phyloP scores from a whole-genome alignment of 2,113 vertebrate genomes.

The Tringa solitaria region DNA sequence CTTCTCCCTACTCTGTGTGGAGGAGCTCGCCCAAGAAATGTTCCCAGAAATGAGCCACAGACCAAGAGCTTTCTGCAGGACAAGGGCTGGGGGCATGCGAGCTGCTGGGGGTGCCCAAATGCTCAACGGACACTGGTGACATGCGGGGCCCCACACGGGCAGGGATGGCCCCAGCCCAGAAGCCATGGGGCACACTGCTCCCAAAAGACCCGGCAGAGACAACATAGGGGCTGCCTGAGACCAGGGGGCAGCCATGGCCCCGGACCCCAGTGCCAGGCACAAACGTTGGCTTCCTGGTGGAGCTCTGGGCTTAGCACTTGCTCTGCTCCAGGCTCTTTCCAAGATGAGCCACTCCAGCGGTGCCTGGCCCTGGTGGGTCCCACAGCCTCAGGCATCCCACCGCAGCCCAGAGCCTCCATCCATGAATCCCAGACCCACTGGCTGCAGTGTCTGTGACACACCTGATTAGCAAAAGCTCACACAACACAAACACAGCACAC shows the following conservation, averaged over 20 bases:
- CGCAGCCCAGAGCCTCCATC: neutral
- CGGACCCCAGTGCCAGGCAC: neutral
- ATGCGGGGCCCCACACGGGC: neutral
- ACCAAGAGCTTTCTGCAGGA: neutral
- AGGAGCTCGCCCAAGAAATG: neutral
- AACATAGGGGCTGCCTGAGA: neutral
- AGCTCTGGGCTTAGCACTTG: neutral
- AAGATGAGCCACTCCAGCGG: neutral
- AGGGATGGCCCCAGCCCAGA: neutral
- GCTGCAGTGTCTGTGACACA: neutral
- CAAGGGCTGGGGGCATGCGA: neutral
- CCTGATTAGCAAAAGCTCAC: conserved; percentile 32
- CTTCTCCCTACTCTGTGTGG: neutral
- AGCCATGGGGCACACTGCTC: fast-evolving
- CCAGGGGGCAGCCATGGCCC: neutral
- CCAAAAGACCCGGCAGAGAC: fast-evolving
- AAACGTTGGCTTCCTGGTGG: neutral
- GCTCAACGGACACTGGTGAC: neutral
- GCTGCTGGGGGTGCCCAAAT: neutral
- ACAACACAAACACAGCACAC: conserved; percentile 46
- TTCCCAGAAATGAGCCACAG: neutral
- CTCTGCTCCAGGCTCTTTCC: neutral
- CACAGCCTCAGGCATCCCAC: neutral
- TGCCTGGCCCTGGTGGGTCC: neutral
- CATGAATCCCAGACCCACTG: neutral